Evolutionary conservation across 2,113 vertebrate species (phyloP).

Genomic region (Microcebus murinus): DNA sequence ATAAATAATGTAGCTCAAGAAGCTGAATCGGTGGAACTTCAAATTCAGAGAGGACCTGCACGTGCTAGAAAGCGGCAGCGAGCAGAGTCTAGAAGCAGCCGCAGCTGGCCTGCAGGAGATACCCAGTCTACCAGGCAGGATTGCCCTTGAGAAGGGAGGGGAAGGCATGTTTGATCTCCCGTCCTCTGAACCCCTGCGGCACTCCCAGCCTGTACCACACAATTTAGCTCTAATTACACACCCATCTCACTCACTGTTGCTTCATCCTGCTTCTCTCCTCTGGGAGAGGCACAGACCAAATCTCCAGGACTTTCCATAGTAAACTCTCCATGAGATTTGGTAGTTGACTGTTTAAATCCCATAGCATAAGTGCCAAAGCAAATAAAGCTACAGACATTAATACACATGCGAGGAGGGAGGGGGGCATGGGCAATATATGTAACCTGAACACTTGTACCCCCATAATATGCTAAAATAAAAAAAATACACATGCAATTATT

Average conservation of each 20-base stretch:
- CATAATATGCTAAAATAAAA: too few species aligned
- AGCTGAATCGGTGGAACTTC: background rate
- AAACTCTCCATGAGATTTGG: background rate
- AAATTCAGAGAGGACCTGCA: background rate
- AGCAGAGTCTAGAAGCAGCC: background rate
- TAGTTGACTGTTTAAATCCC: background rate
- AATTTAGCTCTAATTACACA: background rate
- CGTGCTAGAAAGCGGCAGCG: background rate
- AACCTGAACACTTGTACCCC: too few species aligned
- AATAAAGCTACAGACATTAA: background rate
- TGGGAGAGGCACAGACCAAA: background rate
- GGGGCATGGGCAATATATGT: too few species aligned
- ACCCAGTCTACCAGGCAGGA: background rate
- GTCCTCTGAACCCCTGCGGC: background rate
- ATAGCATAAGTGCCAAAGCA: background rate
- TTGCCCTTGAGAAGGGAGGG: background rate
- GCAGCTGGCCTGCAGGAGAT: rapidly evolving
- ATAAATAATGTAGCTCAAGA: too few species aligned
- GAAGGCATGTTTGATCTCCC: background rate
- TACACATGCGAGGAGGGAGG: too few species aligned
- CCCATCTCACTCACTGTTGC: background rate
- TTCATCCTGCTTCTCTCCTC: background rate
- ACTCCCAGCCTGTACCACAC: background rate
- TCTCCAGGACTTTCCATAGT: background rate
- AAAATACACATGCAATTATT: too few species aligned